phyloP scores from a whole-genome alignment of 2,113 vertebrate species.

The Pyrgilauda ruficollis region DNA sequence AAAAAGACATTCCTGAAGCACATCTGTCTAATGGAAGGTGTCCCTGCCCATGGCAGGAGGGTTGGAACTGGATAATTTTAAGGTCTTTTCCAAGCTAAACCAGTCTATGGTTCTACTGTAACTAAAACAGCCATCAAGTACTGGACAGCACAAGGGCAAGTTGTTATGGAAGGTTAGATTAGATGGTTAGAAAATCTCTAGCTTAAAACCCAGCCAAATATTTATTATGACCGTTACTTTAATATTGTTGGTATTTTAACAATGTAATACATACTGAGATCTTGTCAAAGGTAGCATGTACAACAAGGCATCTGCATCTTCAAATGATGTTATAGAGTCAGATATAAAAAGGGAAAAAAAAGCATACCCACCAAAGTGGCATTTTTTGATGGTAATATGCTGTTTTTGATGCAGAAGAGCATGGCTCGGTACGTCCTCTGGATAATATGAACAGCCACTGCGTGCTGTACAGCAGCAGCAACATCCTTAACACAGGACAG shows the following conservation, averaged over 20 bases:
- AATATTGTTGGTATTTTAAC: background rate
- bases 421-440: constrained; percentile 87
- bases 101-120: background rate
- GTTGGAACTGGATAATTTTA: background rate
- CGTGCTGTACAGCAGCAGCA: constrained; percentile 85
- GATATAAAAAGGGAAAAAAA: too few relatives aligned
- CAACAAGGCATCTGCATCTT: background rate
- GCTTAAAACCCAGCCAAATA: background rate
- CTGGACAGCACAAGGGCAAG: background rate
- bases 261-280: background rate
- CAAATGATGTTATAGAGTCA: background rate
- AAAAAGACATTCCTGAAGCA: background rate
- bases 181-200: background rate
- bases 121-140: background rate
- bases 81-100: background rate
- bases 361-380: constrained; percentile 80
- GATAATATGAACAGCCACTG: constrained; percentile 79
- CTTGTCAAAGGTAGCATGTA: too few relatives aligned
- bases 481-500: constrained; percentile 86
- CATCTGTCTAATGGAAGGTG: background rate
- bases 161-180: background rate
- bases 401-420: constrained; percentile 84
- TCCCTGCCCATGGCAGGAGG: background rate
- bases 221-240: background rate
- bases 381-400: constrained; percentile 68